Percentiles rank a stretch among this genome's conserved stretches.
These are phyloP conservation scores for Cebidichthys violaceus DNA, from an alignment of 2,113 vertebrate genomes.

Conservation along the genomic window DNA sequence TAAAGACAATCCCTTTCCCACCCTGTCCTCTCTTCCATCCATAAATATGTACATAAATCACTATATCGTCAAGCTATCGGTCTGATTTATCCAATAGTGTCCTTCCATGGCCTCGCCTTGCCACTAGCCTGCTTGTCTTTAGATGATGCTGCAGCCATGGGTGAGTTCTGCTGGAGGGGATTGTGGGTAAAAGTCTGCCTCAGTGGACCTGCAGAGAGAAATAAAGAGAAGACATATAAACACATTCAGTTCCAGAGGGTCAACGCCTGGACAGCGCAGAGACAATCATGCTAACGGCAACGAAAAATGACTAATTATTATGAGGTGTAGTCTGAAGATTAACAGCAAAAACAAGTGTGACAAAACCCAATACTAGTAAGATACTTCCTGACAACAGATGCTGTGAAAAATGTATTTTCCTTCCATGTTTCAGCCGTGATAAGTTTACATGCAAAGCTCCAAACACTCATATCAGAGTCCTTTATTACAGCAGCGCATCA, in stretches of 20 bases:
- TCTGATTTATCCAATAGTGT: slow-evolving; percentile 83
- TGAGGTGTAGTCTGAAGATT: neutral
- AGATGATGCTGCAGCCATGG: slow-evolving; percentile 50
- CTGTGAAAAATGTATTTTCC: neutral
- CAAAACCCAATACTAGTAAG: neutral
- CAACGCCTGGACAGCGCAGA: neutral
- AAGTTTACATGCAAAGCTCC: neutral
- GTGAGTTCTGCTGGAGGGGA: slow-evolving; percentile 82
- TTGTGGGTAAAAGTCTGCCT: slow-evolving; percentile 91
- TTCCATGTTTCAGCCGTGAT: neutral
- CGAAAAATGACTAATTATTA: neutral
- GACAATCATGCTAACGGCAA: neutral
- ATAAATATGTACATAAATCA: slow-evolving; percentile 79
- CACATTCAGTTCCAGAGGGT: neutral
- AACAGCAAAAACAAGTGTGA: neutral
- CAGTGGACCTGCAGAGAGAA: slow-evolving; percentile 84
- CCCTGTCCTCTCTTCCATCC: slow-evolving; percentile 1
- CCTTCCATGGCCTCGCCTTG: slow-evolving; percentile 86
- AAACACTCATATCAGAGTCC: neutral
- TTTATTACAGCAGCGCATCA: neutral
- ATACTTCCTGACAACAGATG: neutral
- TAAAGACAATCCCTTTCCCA: slow-evolving; percentile 8
- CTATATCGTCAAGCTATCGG: neutral
- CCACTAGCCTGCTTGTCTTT: slow-evolving; percentile 49
- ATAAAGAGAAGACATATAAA: neutral